These are phyloP conservation scores for Incurvaria masculella DNA, from an alignment of 2,888 invertebrate species.

Conservation along the genomic window DNA sequence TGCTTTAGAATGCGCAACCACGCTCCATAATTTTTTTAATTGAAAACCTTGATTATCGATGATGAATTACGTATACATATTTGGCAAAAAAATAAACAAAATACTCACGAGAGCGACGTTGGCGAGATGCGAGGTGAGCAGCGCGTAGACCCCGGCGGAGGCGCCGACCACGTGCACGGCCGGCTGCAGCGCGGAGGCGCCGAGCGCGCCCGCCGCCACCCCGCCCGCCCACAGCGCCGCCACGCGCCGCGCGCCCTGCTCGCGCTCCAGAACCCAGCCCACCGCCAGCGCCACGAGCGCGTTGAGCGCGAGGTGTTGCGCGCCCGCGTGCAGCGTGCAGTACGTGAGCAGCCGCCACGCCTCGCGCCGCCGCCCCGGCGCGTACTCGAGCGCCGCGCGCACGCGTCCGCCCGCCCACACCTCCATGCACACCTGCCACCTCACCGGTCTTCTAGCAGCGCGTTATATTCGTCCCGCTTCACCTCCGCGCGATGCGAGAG, in stretches of 20 bases:
- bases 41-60: too few species aligned
- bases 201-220: constrained; percentile 71
- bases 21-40: too few species aligned
- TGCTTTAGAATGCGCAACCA: too few species aligned
- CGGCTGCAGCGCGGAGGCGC: constrained; percentile 72
- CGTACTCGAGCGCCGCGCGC: constrained; percentile 32
- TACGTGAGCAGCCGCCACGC: constrained; percentile 80
- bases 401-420: constrained; percentile 20
- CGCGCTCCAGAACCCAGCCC: constrained; percentile 59
- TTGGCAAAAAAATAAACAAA: too few species aligned
- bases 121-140: constrained; percentile 82
- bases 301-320: constrained; percentile 75
- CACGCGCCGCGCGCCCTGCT: constrained; percentile 73
- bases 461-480: too few species aligned
- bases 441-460: too few species aligned
- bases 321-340: constrained; percentile 74
- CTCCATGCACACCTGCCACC: not conserved
- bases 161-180: constrained; percentile 79
- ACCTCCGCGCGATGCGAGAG: too few species aligned
- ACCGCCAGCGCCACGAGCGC: constrained; percentile 44
- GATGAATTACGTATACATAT: too few species aligned
- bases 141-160: constrained; percentile 87
- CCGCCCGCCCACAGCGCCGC: constrained; percentile 71
- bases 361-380: constrained; percentile 55
- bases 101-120: constrained; percentile 51